Evolutionary conservation across 2,888 invertebrate species (phyloP).

Genomic region (Caenorhabditis sulstoni): DNA sequence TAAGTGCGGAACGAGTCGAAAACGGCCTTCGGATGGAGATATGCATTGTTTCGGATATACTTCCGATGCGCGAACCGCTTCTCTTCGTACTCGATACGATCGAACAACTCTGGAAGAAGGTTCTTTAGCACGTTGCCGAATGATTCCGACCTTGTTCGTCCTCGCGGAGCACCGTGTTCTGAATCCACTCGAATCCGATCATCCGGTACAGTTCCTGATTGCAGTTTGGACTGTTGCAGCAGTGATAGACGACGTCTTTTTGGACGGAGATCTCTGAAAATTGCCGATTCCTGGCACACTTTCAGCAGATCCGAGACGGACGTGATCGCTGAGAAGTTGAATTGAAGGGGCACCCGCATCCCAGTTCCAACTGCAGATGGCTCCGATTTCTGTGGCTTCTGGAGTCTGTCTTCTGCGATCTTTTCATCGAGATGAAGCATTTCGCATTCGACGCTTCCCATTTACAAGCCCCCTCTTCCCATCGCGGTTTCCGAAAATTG

Average conservation of each 20-base stretch:
- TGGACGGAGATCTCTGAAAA: background rate
- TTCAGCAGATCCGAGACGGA: too few relatives aligned
- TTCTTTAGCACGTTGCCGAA: too few relatives aligned
- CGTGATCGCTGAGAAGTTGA: too few relatives aligned
- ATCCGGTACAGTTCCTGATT: slow-evolving; percentile 21
- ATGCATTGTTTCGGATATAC: background rate
- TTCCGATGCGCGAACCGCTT: background rate
- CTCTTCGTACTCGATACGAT: slow-evolving; percentile 10
- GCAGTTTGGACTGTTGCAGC: slow-evolving; percentile 4
- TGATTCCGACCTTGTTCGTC: slow-evolving; percentile 15
- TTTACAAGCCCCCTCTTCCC: background rate
- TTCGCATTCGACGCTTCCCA: background rate
- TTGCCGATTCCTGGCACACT: background rate
- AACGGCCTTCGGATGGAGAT: slow-evolving; percentile 3
- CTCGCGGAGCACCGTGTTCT: slow-evolving; percentile 11
- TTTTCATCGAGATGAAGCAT: slow-evolving; percentile 12
- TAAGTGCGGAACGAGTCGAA: background rate
- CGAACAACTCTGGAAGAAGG: slow-evolving; percentile 12
- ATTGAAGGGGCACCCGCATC: slow-evolving; percentile 30
- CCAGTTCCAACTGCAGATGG: slow-evolving; percentile 14
- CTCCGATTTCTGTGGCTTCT: background rate
- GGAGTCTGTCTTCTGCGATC: background rate
- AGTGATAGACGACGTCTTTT: background rate
- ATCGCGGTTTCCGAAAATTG: slow-evolving; percentile 6
- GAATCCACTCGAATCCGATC: slow-evolving; percentile 37